Base-by-base conservation (phyloP, 1,140 invertebrate species). In the Drosophila navojoa region DNA sequence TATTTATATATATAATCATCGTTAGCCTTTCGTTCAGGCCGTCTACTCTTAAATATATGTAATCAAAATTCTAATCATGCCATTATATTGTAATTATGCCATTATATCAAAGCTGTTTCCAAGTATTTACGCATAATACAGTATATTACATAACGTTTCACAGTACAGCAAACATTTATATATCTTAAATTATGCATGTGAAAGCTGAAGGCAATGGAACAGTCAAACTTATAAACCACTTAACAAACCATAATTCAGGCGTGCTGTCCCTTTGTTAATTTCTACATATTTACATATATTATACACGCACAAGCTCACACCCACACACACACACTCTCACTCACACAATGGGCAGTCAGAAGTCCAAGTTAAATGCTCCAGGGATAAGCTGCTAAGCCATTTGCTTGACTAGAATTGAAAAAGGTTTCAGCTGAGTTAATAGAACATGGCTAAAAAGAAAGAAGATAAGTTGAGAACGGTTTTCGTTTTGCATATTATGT, bases 201-300 rank as follows among this genome's bases (percentile, higher is more conserved):
- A 19, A 32, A n/a, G 38, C n/a, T 7, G 13, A 16, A 32, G n/a
- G 32, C 29, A 25, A 45, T 15, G 16, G 42, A 45, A 9, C 15
- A 45, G 35, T 11, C 35, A 38, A 50, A 61, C 38, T 22, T 42
- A 47, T 35, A 57, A 57, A 44, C 52, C 68, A 71, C 68, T 71
- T 71, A 57, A 57, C 60, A 53, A 55, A 50, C 59, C 32, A 64
- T 71, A 71, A 71, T 57, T 71, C 44, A 71, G 44, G 52, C 52
- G 40, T 22, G 10, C 27, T 57, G 44, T 40, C 50, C 27, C 50
- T 70, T 55, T 32, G 27, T 38, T 54, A 45, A 71, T 64, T 66
- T 71, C 19, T 54, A 54, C 27, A 59, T 45, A 59, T 59, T 45
- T 59, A 52, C 45, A 62, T 38, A 62, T 29, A 59, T 59, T 44